phyloP scores from a whole-genome alignment of 2,113 vertebrate genomes.

The Caretta caretta region DNA sequence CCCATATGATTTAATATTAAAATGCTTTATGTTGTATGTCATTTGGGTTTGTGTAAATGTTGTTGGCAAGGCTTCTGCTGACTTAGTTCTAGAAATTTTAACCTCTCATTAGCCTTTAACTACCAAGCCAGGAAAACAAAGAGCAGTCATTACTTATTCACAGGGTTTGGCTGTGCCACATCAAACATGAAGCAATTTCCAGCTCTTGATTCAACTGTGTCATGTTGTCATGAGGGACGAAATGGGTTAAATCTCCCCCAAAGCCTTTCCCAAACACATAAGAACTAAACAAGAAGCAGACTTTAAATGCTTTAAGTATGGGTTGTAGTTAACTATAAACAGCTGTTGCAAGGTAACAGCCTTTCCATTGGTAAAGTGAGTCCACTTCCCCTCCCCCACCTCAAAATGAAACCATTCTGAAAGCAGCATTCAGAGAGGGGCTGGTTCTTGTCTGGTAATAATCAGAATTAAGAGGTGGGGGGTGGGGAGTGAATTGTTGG shows the following conservation, averaged over 20 bases:
- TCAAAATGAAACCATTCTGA: conserved; percentile 74
- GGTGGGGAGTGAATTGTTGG: conserved; percentile 14
- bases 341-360: conserved; percentile 84
- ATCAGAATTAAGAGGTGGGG: conserved; percentile 69
- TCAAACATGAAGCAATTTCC: background rate
- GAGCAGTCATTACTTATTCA: background rate
- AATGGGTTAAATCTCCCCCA: conserved; percentile 70
- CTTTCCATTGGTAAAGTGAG: conserved; percentile 72
- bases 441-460: conserved; percentile 66
- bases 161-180: background rate
- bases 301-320: conserved; percentile 73
- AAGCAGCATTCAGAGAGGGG: conserved; percentile 32
- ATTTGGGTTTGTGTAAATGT: conserved; percentile 42
- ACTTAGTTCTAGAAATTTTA: conserved; percentile 72
- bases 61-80: conserved; percentile 68
- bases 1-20: conserved; percentile 5
- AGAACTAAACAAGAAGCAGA: conserved; percentile 78
- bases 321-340: conserved; percentile 83
- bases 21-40: conserved; percentile 30
- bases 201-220: background rate
- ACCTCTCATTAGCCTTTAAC: conserved; percentile 63
- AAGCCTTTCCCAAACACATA: conserved; percentile 34
- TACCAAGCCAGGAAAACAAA: background rate
- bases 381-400: background rate
- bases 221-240: background rate